These are phyloP conservation scores for Phyllostomus discolor DNA, from an alignment of 2,113 vertebrate genomes.

Conservation along the genomic window DNA sequence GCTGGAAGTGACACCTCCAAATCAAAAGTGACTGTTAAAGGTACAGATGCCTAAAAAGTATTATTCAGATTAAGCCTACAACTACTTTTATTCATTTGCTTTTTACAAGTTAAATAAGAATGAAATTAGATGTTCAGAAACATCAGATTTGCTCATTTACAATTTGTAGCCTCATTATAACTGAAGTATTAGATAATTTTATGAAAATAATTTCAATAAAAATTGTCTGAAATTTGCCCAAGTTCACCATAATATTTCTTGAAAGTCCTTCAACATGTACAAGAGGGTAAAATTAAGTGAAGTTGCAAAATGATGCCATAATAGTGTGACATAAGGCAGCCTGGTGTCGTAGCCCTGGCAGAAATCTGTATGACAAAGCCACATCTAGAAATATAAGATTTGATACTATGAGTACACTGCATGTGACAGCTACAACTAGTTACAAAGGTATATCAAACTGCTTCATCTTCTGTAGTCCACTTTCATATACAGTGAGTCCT, in stretches of 20 bases:
- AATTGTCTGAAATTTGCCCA: not conserved
- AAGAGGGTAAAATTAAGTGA: not conserved
- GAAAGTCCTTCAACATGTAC: not conserved
- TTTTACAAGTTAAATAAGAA: not conserved
- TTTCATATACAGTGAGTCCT: not conserved
- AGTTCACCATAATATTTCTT: not conserved
- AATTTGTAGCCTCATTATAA: not conserved
- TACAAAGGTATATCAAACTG: not conserved
- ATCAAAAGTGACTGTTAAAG: conserved; percentile 92
- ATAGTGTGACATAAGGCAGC: not conserved
- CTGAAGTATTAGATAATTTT: not conserved
- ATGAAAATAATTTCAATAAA: not conserved
- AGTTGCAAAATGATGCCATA: not conserved
- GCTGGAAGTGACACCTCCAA: conserved; percentile 93
- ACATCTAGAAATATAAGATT: not conserved
- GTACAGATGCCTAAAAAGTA: conserved; percentile 77
- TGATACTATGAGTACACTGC: not conserved
- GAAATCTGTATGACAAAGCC: not conserved
- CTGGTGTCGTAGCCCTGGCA: not conserved
- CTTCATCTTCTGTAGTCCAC: not conserved
- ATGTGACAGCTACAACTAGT: not conserved
- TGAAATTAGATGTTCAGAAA: not conserved
- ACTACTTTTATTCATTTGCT: not conserved
- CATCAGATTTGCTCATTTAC: not conserved
- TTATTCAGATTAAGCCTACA: not conserved